Base-by-base conservation (phyloP, 2,888 invertebrate genomes). In the Villa cingulata region DNA sequence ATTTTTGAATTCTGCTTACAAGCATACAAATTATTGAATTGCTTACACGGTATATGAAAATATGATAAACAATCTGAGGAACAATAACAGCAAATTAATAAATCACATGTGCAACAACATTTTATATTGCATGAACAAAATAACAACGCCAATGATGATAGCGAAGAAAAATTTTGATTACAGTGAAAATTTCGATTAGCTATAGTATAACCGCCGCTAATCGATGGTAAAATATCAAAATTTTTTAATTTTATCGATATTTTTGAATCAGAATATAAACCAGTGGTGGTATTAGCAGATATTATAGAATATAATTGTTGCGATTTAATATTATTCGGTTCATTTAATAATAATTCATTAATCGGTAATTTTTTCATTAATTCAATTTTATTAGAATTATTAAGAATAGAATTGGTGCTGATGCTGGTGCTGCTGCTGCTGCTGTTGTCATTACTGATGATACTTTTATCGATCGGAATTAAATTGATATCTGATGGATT, bases 31-130 rank as follows among this genome's bases (percentile, higher is more conserved):
- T 48, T 46, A 40, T 52, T 52, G 45, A 47, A 55, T 41, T 51
- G 44, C 29, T 56, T 52, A 36, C 57, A 57, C 4, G 53, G 50
- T 37, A 53, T 37, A 47, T 57, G 57, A 51, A 54, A 57, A 44
- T 55, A 56, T 17, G 54, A 43, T 40, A 54, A 51, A 47, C 57
- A 57, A 56, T 56, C 57, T 55, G 52, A 40, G 45, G 51, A 46
- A 51, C 49, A 52, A 52, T 45, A 56, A 54, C 46, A 46, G 49
- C 49, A 45, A 46, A 40, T 51, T 38, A 49, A 43, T 49, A 48
- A 46, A 48, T 48, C 51, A 45, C 53, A 55, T 45, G 50, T 44
- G 46, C 53, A 54, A 42, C 54, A 54, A 37, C 52, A 56, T 38
- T 50, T 52, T 9, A 48, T 41, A 41, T 48, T 51, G 47, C 53